Conservation (phyloP, 2,113 vertebrate species). For the Laticauda colubrina region DNA sequence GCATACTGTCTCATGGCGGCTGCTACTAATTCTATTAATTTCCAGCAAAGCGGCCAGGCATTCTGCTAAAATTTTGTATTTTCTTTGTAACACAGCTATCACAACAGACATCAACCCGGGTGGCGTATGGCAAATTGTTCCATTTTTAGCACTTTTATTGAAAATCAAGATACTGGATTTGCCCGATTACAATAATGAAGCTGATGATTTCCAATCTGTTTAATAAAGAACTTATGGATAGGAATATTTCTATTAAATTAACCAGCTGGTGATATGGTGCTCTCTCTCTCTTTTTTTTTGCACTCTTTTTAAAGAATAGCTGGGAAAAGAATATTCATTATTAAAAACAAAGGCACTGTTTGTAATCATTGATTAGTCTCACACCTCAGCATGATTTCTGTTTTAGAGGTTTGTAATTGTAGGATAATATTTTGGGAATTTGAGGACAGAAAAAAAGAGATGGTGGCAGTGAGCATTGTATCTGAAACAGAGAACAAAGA, state of each 20-base stretch:
- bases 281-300: neutral
- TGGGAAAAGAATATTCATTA: constrained; percentile 64
- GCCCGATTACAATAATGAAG: constrained; percentile 73
- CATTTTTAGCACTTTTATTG: constrained; percentile 61
- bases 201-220: constrained; percentile 75
- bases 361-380: neutral
- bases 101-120: constrained; percentile 64
- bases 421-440: too few species aligned
- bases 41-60: constrained; percentile 43
- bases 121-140: constrained; percentile 64
- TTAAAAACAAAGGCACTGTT: constrained; percentile 63
- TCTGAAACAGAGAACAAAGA: neutral
- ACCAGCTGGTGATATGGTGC: constrained; percentile 71
- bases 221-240: constrained; percentile 73
- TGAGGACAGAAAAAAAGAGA: neutral
- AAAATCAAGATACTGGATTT: constrained; percentile 71
- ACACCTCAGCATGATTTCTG: too few species aligned
- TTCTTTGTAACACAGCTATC: constrained; percentile 60
- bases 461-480: accelerated
- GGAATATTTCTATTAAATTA: constrained; percentile 77
- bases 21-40: constrained; percentile 66
- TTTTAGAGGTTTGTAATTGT: neutral
- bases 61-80: constrained; percentile 53
- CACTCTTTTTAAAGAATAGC: neutral
- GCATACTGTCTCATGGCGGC: constrained; percentile 53